A percentile compares a stretch with the other conserved stretches of the same genome.
These are phyloP conservation scores for Mus spretus DNA, from an alignment of 2,797 vertebrate species.

Conservation along the genomic window DNA sequence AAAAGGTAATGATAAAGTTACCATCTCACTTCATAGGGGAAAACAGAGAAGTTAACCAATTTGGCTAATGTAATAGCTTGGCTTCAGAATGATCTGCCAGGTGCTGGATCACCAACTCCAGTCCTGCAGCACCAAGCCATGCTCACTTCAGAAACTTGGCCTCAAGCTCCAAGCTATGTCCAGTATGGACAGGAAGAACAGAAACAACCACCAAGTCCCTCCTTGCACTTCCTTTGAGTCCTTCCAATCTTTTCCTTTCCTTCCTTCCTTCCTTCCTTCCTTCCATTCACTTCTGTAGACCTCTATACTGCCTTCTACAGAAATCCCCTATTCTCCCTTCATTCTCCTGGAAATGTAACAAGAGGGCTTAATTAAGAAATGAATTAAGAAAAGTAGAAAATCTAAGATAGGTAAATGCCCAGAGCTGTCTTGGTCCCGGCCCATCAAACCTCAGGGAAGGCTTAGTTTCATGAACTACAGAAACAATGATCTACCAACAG, in stretches of 20 bases:
- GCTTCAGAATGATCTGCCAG: neutral
- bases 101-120: neutral
- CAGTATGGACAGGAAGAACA: neutral
- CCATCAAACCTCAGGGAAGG: constrained; percentile 18
- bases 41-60: neutral
- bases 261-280: neutral
- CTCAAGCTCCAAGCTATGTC: neutral
- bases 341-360: neutral
- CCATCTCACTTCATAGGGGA: neutral
- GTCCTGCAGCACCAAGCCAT: fast-evolving
- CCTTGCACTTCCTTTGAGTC: neutral
- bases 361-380: neutral
- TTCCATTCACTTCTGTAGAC: neutral
- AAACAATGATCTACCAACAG: neutral
- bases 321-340: neutral
- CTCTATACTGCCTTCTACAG: neutral
- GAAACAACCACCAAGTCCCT: neutral
- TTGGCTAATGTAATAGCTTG: neutral
- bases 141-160: neutral
- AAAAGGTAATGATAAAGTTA: neutral
- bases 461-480: constrained; percentile 20
- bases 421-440: neutral
- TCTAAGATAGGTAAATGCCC: neutral
- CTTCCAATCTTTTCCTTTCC: neutral
- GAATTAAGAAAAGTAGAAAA: neutral